Conservation (phyloP, 1,140 invertebrate species). For the Psix sp. region DNA sequence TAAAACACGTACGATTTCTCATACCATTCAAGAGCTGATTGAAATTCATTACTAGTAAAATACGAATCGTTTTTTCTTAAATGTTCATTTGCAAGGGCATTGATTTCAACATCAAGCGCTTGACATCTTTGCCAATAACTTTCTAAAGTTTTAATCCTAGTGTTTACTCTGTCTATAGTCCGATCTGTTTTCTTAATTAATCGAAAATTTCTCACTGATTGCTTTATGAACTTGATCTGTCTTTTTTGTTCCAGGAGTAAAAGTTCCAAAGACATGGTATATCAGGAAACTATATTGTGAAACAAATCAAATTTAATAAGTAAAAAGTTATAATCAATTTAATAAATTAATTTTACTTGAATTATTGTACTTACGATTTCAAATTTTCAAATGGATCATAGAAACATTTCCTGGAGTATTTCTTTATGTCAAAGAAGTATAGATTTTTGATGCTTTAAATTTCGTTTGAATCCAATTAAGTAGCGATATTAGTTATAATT, state of each 20-base stretch:
- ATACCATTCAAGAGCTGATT: slow-evolving; percentile 1
- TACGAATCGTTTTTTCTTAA: slow-evolving; percentile 3
- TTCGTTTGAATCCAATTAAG: too few relatives aligned
- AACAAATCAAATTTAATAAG: too few relatives aligned
- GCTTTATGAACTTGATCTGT: slow-evolving; percentile 9
- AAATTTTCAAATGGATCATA: neutral
- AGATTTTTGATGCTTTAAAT: too few relatives aligned
- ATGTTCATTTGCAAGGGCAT: slow-evolving; percentile 12
- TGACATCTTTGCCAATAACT: slow-evolving; percentile 17
- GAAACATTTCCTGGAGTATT: too few relatives aligned
- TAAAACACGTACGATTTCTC: slow-evolving; percentile 17
- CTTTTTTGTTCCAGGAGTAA: slow-evolving; percentile 16
- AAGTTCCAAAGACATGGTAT: slow-evolving; percentile 19
- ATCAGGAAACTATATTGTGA: too few relatives aligned
- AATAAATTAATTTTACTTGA: neutral
- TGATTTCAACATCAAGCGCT: slow-evolving; percentile 17
- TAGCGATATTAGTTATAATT: too few relatives aligned
- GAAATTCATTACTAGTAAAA: neutral
- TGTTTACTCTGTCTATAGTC: neutral
- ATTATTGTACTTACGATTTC: neutral
- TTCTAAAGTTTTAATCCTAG: neutral
- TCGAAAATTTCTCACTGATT: slow-evolving; percentile 4
- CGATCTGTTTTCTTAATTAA: neutral
- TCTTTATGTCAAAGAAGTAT: too few relatives aligned
- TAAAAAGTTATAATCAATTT: too few relatives aligned